A percentile compares a stretch with the other conserved stretches of the same genome.
phyloP scores from a whole-genome alignment of 2,888 invertebrate species.

The Sympetrum striolatum region DNA sequence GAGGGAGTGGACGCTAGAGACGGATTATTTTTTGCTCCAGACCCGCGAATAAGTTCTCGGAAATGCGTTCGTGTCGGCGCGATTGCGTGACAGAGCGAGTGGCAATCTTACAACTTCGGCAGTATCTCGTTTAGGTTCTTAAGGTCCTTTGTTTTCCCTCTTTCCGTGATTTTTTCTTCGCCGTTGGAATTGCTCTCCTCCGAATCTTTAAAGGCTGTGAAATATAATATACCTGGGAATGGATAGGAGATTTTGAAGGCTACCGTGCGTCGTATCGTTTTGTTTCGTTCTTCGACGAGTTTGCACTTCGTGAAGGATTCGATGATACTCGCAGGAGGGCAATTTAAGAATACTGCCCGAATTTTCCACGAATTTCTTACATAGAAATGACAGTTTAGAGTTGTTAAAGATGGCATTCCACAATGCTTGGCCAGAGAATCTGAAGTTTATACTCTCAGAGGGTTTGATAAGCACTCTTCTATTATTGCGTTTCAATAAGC shows the following conservation, averaged over 20 bases:
- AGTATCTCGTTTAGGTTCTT: neutral
- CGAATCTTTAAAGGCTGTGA: neutral
- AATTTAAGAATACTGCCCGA: no score
- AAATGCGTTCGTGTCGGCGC: neutral
- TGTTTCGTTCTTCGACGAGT: no score
- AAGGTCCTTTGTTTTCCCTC: neutral
- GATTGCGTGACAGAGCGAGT: conserved; percentile 26
- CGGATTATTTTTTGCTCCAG: neutral
- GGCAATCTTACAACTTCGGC: neutral
- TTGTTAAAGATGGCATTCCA: no score
- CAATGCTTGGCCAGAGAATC: no score
- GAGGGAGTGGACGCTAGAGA: neutral
- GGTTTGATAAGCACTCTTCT: no score
- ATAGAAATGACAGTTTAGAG: no score
- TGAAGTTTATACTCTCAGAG: no score
- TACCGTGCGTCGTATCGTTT: neutral
- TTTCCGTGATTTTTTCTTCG: neutral
- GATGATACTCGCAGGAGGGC: no score
- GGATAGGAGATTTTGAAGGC: neutral
- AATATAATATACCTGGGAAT: neutral
- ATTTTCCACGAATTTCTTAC: no score
- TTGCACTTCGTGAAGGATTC: no score
- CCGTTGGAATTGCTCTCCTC: neutral
- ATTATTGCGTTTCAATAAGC: no score
- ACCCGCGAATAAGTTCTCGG: neutral